These are phyloP conservation scores for Xylocampa areola DNA, from an alignment of 2,888 invertebrate genomes.

Conservation along the genomic window DNA sequence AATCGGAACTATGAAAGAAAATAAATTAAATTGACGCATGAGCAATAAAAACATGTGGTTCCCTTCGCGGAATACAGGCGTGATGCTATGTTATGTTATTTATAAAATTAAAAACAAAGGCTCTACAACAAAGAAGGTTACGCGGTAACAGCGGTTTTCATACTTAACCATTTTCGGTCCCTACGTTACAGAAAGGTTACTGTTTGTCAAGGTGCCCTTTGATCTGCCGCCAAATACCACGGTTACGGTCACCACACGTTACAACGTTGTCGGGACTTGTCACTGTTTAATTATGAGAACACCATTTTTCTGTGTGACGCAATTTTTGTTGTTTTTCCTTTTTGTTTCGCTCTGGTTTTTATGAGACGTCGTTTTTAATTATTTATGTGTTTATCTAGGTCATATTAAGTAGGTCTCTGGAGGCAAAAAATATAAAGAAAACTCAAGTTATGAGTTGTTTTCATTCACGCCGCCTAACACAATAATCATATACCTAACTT, in stretches of 20 bases:
- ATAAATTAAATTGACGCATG: too few species aligned
- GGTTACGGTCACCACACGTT: constrained; percentile 20
- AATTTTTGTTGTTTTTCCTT: constrained; percentile 1
- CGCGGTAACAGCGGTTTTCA: constrained; percentile 35
- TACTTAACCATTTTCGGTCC: constrained; percentile 42
- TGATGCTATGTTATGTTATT: too few species aligned
- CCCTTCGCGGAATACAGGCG: too few species aligned
- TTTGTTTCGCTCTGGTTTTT: background rate
- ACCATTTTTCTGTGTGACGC: constrained; percentile 12
- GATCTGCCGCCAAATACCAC: constrained; percentile 58
- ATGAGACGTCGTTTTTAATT: background rate
- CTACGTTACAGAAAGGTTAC: constrained; percentile 37
- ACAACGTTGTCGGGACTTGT: constrained; percentile 9
- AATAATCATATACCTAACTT: too few species aligned
- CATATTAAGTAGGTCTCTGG: too few species aligned
- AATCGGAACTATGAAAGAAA: too few species aligned
- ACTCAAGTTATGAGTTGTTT: too few species aligned
- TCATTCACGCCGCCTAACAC: too few species aligned
- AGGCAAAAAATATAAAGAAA: too few species aligned
- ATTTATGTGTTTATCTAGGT: too few species aligned
- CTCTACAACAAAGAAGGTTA: constrained; percentile 14
- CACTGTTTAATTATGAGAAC: constrained; percentile 18
- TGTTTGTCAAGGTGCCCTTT: constrained; percentile 55
- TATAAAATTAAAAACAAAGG: constrained; percentile 44
- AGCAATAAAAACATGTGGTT: too few species aligned